Conservation (phyloP, 2,113 vertebrate genomes). For the Craseonycteris thonglongyai region DNA sequence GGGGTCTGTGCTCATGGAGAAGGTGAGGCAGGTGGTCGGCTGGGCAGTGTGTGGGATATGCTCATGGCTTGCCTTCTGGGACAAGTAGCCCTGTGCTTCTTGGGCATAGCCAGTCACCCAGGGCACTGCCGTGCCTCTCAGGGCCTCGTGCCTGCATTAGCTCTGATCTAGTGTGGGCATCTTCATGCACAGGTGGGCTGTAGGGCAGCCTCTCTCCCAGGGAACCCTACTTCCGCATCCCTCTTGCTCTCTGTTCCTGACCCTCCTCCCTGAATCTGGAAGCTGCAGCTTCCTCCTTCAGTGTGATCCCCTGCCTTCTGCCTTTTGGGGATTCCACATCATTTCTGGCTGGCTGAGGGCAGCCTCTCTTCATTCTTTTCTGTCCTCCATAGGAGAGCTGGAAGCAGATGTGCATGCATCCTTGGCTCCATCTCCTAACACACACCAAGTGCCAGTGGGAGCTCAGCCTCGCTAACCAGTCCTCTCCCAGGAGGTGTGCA, state of each 20-base stretch:
- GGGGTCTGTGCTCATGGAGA: background rate
- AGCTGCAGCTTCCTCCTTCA: background rate
- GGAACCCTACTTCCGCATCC: accelerated
- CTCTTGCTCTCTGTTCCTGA: background rate
- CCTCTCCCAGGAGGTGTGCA: no score
- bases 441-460: no score
- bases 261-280: background rate
- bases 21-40: background rate
- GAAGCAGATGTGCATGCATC: background rate
- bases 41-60: accelerated
- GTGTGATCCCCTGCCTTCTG: background rate
- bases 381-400: background rate
- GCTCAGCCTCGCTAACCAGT: accelerated
- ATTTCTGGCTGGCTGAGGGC: background rate
- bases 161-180: background rate
- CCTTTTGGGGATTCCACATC: background rate
- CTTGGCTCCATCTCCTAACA: background rate
- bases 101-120: background rate
- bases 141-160: background rate
- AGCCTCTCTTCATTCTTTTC: background rate
- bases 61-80: background rate
- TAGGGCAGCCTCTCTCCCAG: background rate
- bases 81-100: background rate
- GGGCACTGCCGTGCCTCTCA: background rate
- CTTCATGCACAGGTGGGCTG: background rate